Evolutionary conservation across 2,797 vertebrate species (phyloP).

Genomic region (Buphagus erythrorhynchus): DNA sequence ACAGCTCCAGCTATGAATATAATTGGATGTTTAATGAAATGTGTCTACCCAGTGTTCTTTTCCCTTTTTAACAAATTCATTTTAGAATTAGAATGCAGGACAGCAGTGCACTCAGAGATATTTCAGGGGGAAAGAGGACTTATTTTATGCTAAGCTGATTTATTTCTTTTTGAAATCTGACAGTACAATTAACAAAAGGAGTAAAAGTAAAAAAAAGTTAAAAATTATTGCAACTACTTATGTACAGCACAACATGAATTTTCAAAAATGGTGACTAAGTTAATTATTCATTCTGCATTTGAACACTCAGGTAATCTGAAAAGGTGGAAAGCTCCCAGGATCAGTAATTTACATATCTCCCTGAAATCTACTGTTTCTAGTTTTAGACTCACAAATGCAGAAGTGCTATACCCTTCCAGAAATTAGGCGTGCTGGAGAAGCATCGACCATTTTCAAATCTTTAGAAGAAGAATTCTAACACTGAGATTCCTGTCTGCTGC

Average conservation of each 20-base stretch:
- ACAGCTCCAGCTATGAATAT: not conserved
- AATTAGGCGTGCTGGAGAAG: not conserved
- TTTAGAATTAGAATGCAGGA: slow-evolving; percentile 5
- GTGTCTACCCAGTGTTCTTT: not conserved
- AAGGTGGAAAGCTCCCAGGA: not conserved
- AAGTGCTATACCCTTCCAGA: not conserved
- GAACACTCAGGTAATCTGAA: not conserved
- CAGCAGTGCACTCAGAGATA: not conserved
- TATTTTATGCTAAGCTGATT: not conserved
- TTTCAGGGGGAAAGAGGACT: not conserved
- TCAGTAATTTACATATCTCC: not conserved
- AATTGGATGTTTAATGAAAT: slow-evolving; percentile 26
- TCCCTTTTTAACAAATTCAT: not conserved
- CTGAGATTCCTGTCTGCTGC: not conserved
- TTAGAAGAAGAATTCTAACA: not conserved
- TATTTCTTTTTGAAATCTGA: not conserved
- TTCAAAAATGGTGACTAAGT: not conserved
- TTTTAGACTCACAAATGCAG: not conserved
- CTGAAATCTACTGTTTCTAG: not conserved
- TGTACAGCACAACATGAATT: not conserved
- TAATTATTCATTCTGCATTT: not conserved
- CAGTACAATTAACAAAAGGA: not conserved
- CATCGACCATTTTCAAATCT: rapidly evolving
- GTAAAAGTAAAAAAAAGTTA: not conserved
- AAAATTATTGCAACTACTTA: not conserved